Base-by-base conservation (phyloP, 2,113 vertebrate genomes). In the Colius striatus region DNA sequence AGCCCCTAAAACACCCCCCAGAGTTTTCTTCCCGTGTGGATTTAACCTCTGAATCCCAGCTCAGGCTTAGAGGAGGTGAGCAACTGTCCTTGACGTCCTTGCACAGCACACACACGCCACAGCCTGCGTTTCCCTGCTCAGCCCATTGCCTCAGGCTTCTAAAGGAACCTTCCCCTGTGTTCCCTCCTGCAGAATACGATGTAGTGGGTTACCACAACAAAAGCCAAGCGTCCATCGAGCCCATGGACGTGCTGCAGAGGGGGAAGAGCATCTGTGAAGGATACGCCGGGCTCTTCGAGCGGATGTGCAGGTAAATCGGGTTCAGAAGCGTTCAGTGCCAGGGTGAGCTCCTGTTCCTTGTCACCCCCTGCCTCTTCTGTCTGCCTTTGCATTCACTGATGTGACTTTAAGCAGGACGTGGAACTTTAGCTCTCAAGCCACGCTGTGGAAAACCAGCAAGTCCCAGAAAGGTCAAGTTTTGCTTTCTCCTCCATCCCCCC, bases 251-350 rank as follows among this genome's bases (percentile, higher is more conserved):
- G 84, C 95, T 98, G 60, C 91, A 85, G 84, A 96, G 73, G 29
- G 98, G 98, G 82, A 98, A 98, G 95, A 97, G 97, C 87, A 96
- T 98, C 72, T 98, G 98, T 43, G 97, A 98, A 4, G 98, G 98
- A 80, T 98, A 98, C 0, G 97, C 98, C 1, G 96, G 94, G 41
- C 98, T 98, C 94, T 98, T 98, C 48, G 97, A 98, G 75, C 95
- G 96, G 43, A 98, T 98, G 98, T 98, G 98, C 98, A 98, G 98
- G 98, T 98, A 98, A 80, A 81, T 82, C 14, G 66, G 75, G 66
- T 36, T 83, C 88, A 84, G 72, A 87, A 94, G 19, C 48, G 5
- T 82, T 55, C 70, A 19, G 0, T 55, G 87, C 79, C 77, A 29
- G 62, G 63, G 38, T 76, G 72, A 76, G 63, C 79, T 66, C 89